phyloP scores from a whole-genome alignment of 2,113 vertebrate genomes.

The Grantiella picta region DNA sequence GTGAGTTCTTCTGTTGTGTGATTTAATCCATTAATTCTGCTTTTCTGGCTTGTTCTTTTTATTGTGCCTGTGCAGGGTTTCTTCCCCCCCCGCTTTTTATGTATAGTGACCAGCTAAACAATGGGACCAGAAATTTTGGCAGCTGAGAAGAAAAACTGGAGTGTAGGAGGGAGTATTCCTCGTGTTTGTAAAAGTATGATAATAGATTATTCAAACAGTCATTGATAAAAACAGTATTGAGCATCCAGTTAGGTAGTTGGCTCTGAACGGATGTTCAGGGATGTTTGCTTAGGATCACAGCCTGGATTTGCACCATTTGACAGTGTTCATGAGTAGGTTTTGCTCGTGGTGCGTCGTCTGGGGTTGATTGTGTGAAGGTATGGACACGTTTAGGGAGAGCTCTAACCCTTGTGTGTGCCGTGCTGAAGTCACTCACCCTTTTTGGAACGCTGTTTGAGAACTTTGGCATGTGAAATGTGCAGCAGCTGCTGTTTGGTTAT shows the following conservation, averaged over 20 bases:
- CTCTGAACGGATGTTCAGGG: background rate
- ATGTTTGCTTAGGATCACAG: background rate
- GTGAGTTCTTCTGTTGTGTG: background rate
- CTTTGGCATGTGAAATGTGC: background rate
- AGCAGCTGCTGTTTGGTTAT: background rate
- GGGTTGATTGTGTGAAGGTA: background rate
- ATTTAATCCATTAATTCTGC: background rate
- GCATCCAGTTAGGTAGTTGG: fast-evolving
- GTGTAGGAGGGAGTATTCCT: background rate
- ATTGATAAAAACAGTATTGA: background rate
- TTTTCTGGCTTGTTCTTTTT: background rate
- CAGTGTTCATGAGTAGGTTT: background rate
- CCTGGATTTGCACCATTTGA: background rate
- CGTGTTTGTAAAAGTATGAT: background rate
- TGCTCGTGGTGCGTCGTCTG: fast-evolving
- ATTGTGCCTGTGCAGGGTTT: fast-evolving
- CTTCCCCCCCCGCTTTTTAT: fast-evolving
- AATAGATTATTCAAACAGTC: background rate
- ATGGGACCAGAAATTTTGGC: background rate
- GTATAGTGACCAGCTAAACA: background rate
- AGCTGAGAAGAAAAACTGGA: background rate
- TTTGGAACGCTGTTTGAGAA: background rate
- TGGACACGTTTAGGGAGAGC: no score
- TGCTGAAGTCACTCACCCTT: background rate
- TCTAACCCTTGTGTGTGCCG: fast-evolving